Evolutionary conservation across 1,140 invertebrate genomes (phyloP).

Genomic region (Papilio xuthus): DNA sequence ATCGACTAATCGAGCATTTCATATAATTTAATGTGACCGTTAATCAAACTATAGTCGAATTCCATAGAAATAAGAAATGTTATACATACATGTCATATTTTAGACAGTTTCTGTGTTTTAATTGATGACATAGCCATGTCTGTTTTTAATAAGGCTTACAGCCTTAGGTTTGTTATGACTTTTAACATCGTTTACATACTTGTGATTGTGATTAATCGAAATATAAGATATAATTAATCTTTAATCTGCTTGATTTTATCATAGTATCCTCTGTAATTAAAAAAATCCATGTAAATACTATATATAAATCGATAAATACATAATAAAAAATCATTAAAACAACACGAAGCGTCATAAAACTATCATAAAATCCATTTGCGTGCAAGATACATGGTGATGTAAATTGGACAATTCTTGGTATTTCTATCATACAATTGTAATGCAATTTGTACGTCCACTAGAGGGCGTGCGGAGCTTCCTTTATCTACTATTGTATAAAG

Average conservation of each 20-base stretch:
- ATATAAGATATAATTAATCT: too few relatives aligned
- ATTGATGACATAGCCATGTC: too few relatives aligned
- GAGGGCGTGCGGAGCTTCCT: constrained; percentile 5
- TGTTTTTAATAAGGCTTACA: too few relatives aligned
- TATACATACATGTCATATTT: too few relatives aligned
- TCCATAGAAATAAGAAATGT: too few relatives aligned
- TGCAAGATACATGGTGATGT: not conserved
- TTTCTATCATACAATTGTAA: not conserved
- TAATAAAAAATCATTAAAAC: not conserved
- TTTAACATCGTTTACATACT: too few relatives aligned
- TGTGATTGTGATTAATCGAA: too few relatives aligned
- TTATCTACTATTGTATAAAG: not conserved
- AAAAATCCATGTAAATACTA: not conserved
- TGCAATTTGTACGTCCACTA: not conserved
- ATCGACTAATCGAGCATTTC: not conserved
- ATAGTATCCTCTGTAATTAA: not conserved
- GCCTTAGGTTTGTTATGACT: too few relatives aligned
- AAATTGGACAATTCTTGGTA: not conserved
- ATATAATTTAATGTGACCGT: not conserved
- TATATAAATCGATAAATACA: not conserved
- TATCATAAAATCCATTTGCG: not conserved
- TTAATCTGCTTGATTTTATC: too few relatives aligned
- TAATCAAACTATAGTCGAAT: not conserved
- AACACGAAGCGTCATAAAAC: not conserved
- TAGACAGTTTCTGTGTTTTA: too few relatives aligned